A percentile compares a stretch with the other conserved stretches of the same genome.
Conservation (phyloP, 1,140 invertebrate genomes). For the Chymomyza costata region DNA sequence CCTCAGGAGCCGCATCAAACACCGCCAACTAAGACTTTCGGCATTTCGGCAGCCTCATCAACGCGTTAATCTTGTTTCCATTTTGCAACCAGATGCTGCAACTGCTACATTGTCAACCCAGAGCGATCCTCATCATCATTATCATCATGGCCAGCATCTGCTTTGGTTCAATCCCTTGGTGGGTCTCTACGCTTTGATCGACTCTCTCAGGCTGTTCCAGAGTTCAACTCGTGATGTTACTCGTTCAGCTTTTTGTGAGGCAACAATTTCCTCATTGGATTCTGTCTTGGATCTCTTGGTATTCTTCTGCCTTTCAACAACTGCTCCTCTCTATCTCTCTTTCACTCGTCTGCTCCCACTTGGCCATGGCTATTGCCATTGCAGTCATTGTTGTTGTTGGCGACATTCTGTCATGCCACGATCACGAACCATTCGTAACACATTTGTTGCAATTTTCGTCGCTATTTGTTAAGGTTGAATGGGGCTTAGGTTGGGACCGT, state of each 20-base stretch:
- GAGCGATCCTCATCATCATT: slow-evolving; percentile 51
- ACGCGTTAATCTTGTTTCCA: slow-evolving; percentile 20
- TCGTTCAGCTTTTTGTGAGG: slow-evolving; percentile 63
- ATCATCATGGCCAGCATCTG: slow-evolving; percentile 26
- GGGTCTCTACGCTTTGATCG: no score
- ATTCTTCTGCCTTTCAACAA: slow-evolving; percentile 6
- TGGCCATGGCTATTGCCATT: slow-evolving; percentile 11
- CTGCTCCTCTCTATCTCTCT: slow-evolving; percentile 20
- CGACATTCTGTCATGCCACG: slow-evolving; percentile 68
- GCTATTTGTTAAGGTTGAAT: slow-evolving; percentile 68
- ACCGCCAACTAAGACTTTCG: slow-evolving; percentile 18
- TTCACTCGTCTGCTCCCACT: no score
- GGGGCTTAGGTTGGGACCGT: slow-evolving; percentile 34
- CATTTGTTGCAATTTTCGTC: slow-evolving; percentile 72
- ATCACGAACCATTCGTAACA: slow-evolving; percentile 71
- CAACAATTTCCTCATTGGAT: slow-evolving; percentile 65
- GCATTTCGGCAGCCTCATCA: slow-evolving; percentile 49
- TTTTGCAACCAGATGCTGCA: background rate
- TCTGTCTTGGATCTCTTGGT: slow-evolving; percentile 38
- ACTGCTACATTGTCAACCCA: slow-evolving; percentile 31
- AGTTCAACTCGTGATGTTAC: slow-evolving; percentile 71
- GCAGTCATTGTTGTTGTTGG: slow-evolving; percentile 43
- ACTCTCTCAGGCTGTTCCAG: slow-evolving; percentile 62
- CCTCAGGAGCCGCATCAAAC: slow-evolving; percentile 49
- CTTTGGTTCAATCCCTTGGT: slow-evolving; percentile 18